phyloP scores from a whole-genome alignment of 2,113 vertebrate species.

The Sceloporus tristichus region DNA sequence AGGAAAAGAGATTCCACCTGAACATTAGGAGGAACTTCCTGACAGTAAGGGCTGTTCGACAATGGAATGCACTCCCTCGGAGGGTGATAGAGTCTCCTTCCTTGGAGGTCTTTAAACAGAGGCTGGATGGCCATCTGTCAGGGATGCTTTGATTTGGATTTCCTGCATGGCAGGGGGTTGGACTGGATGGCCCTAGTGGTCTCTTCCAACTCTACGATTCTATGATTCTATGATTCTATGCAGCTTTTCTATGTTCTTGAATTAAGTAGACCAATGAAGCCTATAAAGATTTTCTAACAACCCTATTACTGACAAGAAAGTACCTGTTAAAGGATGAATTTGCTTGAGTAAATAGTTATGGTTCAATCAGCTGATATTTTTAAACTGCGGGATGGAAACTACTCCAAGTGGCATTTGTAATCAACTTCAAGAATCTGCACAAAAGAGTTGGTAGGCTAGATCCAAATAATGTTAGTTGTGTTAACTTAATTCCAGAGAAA shows the following conservation, averaged over 20 bases:
- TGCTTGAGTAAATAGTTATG: constrained; percentile 61
- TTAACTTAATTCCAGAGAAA: not conserved
- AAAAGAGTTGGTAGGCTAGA: not conserved
- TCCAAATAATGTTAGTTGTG: not conserved
- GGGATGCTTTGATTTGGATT: no score
- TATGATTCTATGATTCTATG: no score
- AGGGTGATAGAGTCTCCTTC: no score
- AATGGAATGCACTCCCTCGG: no score
- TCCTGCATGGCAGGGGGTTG: no score
- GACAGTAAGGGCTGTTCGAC: no score
- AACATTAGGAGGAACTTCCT: no score
- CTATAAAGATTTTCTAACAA: constrained; percentile 14
- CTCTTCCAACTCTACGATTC: no score
- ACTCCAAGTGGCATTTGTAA: not conserved
- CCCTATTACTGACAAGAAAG: constrained; percentile 49
- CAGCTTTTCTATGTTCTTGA: not conserved
- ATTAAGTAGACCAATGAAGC: not conserved
- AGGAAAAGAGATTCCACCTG: no score
- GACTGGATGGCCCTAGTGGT: no score
- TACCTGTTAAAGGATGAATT: constrained; percentile 63
- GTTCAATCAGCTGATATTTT: constrained; percentile 61
- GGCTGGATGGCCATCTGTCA: no score
- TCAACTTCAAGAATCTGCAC: constrained; percentile 37
- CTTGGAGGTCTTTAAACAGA: no score
- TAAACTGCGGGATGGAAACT: not conserved